Conservation (phyloP, 2,113 vertebrate species). For the Heterochromis multidens region DNA sequence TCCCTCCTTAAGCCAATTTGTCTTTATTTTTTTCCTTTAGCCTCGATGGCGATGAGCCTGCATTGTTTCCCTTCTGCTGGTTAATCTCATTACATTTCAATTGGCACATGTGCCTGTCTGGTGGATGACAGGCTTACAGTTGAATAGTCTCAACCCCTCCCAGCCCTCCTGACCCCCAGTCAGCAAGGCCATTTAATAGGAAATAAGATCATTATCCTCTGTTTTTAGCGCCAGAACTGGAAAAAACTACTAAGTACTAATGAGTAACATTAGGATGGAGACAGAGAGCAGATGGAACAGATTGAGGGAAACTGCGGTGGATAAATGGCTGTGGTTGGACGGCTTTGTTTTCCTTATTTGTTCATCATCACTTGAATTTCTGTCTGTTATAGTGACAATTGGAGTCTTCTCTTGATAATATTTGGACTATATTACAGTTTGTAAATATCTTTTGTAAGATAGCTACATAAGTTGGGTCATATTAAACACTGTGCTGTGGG, state of each 20-base stretch:
- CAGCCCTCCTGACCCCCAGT: slow-evolving; percentile 32
- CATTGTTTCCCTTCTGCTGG: slow-evolving; percentile 61
- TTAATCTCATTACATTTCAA: slow-evolving; percentile 74
- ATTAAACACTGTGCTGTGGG: not conserved
- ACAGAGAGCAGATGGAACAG: slow-evolving; percentile 37
- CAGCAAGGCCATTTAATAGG: slow-evolving; percentile 41
- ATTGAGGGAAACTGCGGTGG: slow-evolving; percentile 17
- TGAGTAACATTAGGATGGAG: slow-evolving; percentile 27
- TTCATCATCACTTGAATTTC: not conserved
- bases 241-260: slow-evolving; percentile 31
- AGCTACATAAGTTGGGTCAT: not conserved
- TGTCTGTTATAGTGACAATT: not conserved
- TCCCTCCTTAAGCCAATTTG: slow-evolving; percentile 47
- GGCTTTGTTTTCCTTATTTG: not conserved
- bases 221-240: slow-evolving; percentile 36
- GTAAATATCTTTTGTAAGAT: not conserved
- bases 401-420: not conserved
- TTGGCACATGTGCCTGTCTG: slow-evolving; percentile 74
- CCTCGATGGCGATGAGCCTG: slow-evolving; percentile 27
- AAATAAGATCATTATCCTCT: slow-evolving; percentile 58
- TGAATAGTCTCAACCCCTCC: slow-evolving; percentile 40
- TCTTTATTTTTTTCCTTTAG: not conserved
- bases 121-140: slow-evolving; percentile 66
- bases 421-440: not conserved
- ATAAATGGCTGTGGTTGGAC: not conserved